Base-by-base conservation (phyloP, 2,888 invertebrate genomes). In the Eurytoma californica region DNA sequence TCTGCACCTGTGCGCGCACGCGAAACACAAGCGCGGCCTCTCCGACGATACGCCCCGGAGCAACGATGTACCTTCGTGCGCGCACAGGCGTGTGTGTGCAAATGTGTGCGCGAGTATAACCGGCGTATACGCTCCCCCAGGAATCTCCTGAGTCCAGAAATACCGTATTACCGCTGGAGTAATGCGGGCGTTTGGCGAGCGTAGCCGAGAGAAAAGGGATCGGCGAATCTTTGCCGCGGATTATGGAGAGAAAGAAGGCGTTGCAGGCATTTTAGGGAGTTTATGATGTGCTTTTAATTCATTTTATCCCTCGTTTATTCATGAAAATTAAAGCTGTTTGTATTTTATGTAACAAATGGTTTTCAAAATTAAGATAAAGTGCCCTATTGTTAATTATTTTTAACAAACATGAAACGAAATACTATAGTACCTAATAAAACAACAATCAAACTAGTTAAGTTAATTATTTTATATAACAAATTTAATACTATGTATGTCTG, bases 111-210 rank as follows among this genome's bases (percentile, higher is more conserved):
- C 20, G 39, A 47, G 65, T 70, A 51, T 51, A 24, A 49, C 47
- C 39, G 20, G 47, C 72, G n/a, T 20, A 58, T 18, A 58, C n/a
- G n/a, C 57, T 68, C 77, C 72, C 65, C 14, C 72, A 66, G 77
- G 72, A 77, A 53, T 67, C 66, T 53, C 66, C 30, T 12, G 58
- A 58, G 65, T 4, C 63, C 20, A 55, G 61, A 63, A 24, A 24
- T 77, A 77, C 72, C 72, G 67, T 67, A 67, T 77, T 60, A 49
- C 60, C 30, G 72, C 51, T 60, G 18, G 65, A 49, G 60, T 72
- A 66, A 53, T 18, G 60, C 51, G 72, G 9, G 55, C 49, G 39
- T 65, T 63, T 61, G 16, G 24, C 53, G 47, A 28, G 57, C 49
- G 39, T 9, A 39, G 39, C 16, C 3, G 28, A 13, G 18, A 39